Percentiles rank a stretch among this genome's conserved stretches.
phyloP scores from a whole-genome alignment of 2,113 vertebrate genomes.

The Otocyon megalotis region DNA sequence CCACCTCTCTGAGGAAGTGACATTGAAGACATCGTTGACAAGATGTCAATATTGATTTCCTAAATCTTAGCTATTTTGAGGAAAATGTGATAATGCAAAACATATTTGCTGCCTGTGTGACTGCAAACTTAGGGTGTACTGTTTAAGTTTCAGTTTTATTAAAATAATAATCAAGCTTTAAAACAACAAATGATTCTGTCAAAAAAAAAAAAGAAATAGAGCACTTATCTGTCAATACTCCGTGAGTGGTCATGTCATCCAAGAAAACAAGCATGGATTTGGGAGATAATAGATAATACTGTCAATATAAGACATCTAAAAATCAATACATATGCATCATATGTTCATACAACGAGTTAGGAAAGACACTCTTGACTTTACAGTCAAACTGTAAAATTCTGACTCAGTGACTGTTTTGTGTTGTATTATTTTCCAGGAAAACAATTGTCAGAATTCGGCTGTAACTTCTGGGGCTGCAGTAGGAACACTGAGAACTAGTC shows the following conservation, averaged over 20 bases:
- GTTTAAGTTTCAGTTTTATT: neutral
- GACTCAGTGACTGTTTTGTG: neutral
- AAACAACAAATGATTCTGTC: neutral
- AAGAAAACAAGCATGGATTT: neutral
- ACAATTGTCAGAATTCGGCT: neutral
- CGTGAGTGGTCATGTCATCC: neutral
- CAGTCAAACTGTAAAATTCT: neutral
- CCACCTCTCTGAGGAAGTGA: neutral
- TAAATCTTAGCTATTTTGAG: constrained; percentile 1
- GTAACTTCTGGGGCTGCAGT: neutral
- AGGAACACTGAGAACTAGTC: neutral
- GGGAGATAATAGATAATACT: neutral
- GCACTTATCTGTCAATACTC: neutral
- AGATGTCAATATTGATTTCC: neutral
- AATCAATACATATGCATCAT: neutral
- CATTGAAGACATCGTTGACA: neutral
- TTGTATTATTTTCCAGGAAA: neutral
- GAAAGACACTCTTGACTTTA: neutral
- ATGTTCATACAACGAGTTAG: neutral
- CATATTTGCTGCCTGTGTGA: neutral
- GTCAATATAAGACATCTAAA: constrained; percentile 8
- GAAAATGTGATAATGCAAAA: constrained; percentile 20
- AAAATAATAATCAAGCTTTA: constrained; percentile 13
- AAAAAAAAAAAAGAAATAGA: neutral
- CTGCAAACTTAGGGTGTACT: neutral